Evolutionary conservation across 1,140 invertebrate genomes (phyloP), one percentile per base, ranked within the genome.

Genomic region (Pogonomyrmex barbatus): DNA sequence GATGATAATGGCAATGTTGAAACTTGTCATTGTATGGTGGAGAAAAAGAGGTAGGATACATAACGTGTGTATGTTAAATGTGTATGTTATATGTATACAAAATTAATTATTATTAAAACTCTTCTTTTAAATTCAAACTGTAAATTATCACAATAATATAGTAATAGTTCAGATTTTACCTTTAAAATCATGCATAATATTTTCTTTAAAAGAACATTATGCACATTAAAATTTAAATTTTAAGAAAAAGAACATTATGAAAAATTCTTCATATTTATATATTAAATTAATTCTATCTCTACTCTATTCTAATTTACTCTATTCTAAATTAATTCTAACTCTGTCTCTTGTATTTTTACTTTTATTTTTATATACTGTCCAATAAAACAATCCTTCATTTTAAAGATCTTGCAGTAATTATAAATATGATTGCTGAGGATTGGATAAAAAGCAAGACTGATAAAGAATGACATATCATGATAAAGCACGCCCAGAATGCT

Each of bases 401-500:
- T 54, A 2, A 45, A 78, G 75, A 78, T 78, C 58, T 78, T 45
- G 8, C 24, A 62, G 5, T 17, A 6, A 4, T 10, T 1, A 6
- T 63, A 50, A 78, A 52, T 24, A 78, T 63, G 76, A 62, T 78
- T 8, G 47, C 33, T 17, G 42, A 63, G 1, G 76, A 78, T 47
- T 78, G 58, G 76, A 33, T 63, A 36, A 58, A 70, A 50, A 6
- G 4, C 10, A 86, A 81, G 12, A 62, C 9, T 17, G 17, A 67
- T 30, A 71, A 58, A 39, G 77, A 86, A 10, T 36, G 30, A 2
- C 6, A 39, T n/a, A 33, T 45, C 0, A 87, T 87, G 85, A 73
- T 39, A 36, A 63, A 63, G 6, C 56, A 47, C 0, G 85, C 77
- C 0, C 52, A 33, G 4, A 52, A 39, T 2, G 58, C 68, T 0